A percentile compares a stretch with the other conserved stretches of the same genome.
Conservation (phyloP, 1,140 invertebrate genomes). For the Drosophila lacertosa region DNA sequence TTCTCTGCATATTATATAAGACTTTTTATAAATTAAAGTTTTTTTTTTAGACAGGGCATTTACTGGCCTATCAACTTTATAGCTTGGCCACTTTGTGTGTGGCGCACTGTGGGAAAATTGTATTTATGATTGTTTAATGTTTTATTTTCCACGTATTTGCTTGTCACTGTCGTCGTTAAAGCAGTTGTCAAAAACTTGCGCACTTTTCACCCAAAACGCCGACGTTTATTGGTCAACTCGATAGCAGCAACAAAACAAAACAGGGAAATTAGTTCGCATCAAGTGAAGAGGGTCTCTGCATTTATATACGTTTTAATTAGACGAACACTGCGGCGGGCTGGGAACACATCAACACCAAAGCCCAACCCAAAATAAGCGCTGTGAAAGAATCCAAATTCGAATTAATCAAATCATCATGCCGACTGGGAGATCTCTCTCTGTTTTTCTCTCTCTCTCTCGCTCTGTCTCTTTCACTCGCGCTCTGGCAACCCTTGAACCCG, state of each 20-base stretch:
- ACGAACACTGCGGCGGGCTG: background rate
- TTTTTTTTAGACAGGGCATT: background rate
- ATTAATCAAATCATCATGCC: constrained; percentile 78
- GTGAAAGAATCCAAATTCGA: constrained; percentile 45
- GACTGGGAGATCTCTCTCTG: constrained; percentile 9
- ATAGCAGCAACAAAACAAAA: background rate
- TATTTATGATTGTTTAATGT: constrained; percentile 80
- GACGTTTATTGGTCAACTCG: constrained; percentile 18
- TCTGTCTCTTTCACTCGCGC: no score
- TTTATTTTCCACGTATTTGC: constrained; percentile 74
- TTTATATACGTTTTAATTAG: constrained; percentile 43
- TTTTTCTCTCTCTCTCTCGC: no score
- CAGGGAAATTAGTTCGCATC: constrained; percentile 4
- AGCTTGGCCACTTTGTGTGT: background rate
- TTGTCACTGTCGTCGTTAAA: constrained; percentile 35
- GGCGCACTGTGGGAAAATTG: constrained; percentile 70
- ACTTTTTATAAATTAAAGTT: background rate
- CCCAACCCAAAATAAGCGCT: constrained; percentile 1
- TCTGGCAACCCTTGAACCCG: constrained; percentile 5
- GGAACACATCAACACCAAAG: constrained; percentile 33
- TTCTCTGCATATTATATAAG: no score
- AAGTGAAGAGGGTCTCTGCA: constrained; percentile 16
- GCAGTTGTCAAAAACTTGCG: constrained; percentile 32
- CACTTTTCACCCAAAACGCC: constrained; percentile 20
- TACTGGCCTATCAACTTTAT: background rate